These are phyloP conservation scores for Pseudochaenichthys georgianus DNA, from an alignment of 2,797 vertebrate genomes.

Conservation along the genomic window DNA sequence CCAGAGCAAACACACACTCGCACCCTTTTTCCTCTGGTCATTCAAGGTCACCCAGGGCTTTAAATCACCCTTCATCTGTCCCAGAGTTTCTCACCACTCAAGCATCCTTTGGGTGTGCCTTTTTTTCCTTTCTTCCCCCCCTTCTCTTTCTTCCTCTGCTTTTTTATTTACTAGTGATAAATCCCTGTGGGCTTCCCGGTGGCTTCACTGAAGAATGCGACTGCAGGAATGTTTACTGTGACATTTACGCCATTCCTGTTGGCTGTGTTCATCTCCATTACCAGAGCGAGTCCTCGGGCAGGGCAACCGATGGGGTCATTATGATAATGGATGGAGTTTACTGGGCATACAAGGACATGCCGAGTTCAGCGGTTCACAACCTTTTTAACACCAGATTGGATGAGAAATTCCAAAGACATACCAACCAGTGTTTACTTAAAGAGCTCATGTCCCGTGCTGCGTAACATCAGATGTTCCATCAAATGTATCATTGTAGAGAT, in stretches of 20 bases:
- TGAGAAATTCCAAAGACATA: constrained; percentile 64
- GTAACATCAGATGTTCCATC: background rate
- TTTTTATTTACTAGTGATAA: constrained; percentile 60
- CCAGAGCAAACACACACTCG: constrained; percentile 41
- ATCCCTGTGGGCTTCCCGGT: constrained; percentile 53
- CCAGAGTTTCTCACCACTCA: constrained; percentile 32
- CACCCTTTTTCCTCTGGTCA: constrained; percentile 46
- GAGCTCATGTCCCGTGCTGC: constrained; percentile 1
- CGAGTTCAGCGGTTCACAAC: constrained; percentile 66
- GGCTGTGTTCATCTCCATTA: constrained; percentile 51
- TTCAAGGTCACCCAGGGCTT: constrained; percentile 60
- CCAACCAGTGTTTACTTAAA: constrained; percentile 27
- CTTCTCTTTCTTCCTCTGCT: constrained; percentile 29
- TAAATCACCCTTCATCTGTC: constrained; percentile 60
- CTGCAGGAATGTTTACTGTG: constrained; percentile 65
- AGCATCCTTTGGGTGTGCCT: constrained; percentile 39
- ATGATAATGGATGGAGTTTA: constrained; percentile 69
- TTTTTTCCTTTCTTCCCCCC: constrained; percentile 24
- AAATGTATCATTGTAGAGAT: constrained; percentile 7
- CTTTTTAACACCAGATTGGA: constrained; percentile 46
- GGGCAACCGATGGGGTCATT: constrained; percentile 57
- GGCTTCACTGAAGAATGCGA: constrained; percentile 68
- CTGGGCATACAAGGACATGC: constrained; percentile 53
- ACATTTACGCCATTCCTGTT: constrained; percentile 63
- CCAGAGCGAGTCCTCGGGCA: constrained; percentile 35